Conservation (phyloP, 2,113 vertebrate species). For the Planiliza haematocheilus region DNA sequence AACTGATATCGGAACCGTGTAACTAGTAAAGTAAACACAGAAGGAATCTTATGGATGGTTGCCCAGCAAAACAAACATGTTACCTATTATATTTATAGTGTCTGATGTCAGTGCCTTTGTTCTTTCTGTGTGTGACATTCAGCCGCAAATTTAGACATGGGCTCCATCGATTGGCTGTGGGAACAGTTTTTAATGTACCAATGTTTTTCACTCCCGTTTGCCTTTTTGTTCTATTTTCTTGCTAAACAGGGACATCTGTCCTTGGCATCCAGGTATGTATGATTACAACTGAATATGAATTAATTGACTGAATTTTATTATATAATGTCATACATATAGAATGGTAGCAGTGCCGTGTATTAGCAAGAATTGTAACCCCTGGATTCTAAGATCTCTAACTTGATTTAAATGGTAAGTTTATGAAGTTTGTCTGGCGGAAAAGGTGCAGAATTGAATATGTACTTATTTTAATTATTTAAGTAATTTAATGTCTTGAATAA, state of each 20-base stretch:
- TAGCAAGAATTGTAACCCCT: no score
- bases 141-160: slow-evolving; percentile 53
- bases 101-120: not conserved
- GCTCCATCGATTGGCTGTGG: slow-evolving; percentile 30
- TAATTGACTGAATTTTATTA: no score
- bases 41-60: slow-evolving; percentile 16
- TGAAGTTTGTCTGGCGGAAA: no score
- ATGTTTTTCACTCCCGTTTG: slow-evolving; percentile 70
- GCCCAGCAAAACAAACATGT: slow-evolving; percentile 10
- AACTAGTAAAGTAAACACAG: slow-evolving; percentile 3
- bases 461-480: no score
- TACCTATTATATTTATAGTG: not conserved
- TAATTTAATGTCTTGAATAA: no score
- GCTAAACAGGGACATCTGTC: slow-evolving; percentile 58
- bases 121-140: not conserved
- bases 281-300: not conserved
- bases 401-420: no score
- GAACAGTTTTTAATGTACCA: slow-evolving; percentile 68
- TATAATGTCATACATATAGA: no score
- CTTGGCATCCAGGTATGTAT: slow-evolving; percentile 64
- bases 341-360: no score
- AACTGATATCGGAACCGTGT: slow-evolving; percentile 3
- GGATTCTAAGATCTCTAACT: no score
- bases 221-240: slow-evolving; percentile 69
- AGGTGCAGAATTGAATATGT: no score